phyloP scores from a whole-genome alignment of 2,797 vertebrate species.

The Typhlichthys subterraneus region DNA sequence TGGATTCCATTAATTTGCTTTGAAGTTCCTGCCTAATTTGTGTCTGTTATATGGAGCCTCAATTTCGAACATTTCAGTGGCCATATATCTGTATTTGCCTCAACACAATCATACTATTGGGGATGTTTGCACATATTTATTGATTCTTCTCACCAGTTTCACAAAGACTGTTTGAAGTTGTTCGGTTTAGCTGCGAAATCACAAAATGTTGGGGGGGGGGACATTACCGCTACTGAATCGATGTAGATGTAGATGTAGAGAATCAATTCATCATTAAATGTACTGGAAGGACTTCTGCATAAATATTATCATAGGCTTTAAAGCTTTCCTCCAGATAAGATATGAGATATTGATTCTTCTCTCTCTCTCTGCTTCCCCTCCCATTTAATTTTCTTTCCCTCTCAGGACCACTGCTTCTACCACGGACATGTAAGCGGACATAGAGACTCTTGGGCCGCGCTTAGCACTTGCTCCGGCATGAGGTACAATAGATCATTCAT shows the following conservation, averaged over 20 bases:
- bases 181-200: background rate
- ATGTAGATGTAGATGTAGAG: too few species aligned
- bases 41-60: too few species aligned
- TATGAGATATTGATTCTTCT: conserved; percentile 27
- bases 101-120: conserved; percentile 1
- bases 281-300: conserved; percentile 10
- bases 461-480: conserved; percentile 81
- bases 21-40: background rate
- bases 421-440: conserved; percentile 76
- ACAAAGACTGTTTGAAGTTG: background rate
- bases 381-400: conserved; percentile 22
- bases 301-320: conserved; percentile 24
- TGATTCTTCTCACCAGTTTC: conserved; percentile 5
- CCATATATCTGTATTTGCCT: background rate
- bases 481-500: conserved; percentile 59
- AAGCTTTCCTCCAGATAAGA: conserved; percentile 23
- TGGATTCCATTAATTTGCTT: too few species aligned
- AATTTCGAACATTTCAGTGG: background rate
- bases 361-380: background rate
- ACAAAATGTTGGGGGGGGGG: background rate
- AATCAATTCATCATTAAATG: conserved; percentile 20
- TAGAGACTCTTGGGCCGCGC: conserved; percentile 76
- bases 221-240: background rate
- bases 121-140: conserved; percentile 5
- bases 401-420: conserved; percentile 83